A percentile compares a stretch with the other conserved stretches of the same genome.
These are phyloP conservation scores for Callithrix jacchus DNA, from an alignment of 2,113 vertebrate genomes.

Conservation along the genomic window DNA sequence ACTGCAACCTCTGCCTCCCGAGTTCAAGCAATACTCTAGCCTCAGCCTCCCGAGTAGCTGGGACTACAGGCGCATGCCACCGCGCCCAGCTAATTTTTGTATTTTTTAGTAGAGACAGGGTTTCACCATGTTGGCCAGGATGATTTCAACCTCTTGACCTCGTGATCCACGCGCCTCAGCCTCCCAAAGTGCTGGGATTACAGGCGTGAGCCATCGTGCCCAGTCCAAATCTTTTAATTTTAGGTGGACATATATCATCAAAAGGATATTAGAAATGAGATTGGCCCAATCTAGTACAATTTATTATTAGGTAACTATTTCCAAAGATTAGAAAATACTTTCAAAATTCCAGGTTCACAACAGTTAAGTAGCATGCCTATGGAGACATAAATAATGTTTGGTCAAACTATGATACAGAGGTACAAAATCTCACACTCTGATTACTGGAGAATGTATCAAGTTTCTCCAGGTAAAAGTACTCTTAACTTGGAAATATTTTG, in stretches of 20 bases:
- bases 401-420: not conserved
- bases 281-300: not conserved
- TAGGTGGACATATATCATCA: not conserved
- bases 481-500: not conserved
- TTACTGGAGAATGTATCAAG: not conserved
- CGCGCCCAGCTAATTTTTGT: too few species aligned
- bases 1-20: too few species aligned
- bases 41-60: too few species aligned
- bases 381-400: not conserved
- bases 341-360: not conserved
- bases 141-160: too few species aligned
- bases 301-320: not conserved
- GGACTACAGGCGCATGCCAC: too few species aligned
- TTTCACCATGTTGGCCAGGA: too few species aligned
- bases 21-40: too few species aligned
- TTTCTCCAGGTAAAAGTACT: not conserved
- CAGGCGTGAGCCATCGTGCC: too few species aligned
- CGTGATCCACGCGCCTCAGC: too few species aligned
- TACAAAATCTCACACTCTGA: not conserved
- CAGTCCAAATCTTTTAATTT: not conserved
- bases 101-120: too few species aligned
- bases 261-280: not conserved
- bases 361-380: not conserved
- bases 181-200: too few species aligned
- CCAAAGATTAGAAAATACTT: not conserved